Evolutionary conservation across 2,113 vertebrate species (phyloP).

Genomic region (Melierax canorus): DNA sequence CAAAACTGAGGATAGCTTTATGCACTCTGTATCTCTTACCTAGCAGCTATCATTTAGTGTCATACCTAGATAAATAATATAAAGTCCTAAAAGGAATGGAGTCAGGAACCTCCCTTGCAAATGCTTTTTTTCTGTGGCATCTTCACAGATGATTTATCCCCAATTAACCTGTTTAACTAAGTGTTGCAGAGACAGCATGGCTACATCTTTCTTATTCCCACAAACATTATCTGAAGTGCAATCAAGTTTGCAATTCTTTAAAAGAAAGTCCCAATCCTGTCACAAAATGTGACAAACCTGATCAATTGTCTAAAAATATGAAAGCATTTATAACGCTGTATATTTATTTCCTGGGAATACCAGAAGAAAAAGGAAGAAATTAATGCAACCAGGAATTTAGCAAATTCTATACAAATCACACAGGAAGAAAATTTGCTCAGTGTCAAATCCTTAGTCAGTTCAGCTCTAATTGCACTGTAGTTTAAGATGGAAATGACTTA

Average conservation of each 20-base stretch:
- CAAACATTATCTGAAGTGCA: not conserved
- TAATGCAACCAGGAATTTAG: not conserved
- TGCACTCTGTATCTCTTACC: not conserved
- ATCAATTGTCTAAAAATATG: not conserved
- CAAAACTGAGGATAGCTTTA: not conserved
- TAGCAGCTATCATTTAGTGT: not conserved
- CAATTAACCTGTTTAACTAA: not conserved
- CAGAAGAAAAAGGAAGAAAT: not conserved
- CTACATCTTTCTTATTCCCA: not conserved
- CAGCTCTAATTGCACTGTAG: conserved; percentile 30
- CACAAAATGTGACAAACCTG: not conserved
- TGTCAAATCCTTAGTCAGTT: conserved; percentile 36
- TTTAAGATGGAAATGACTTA: conserved; percentile 38
- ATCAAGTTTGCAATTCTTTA: not conserved
- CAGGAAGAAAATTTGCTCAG: conserved; percentile 11
- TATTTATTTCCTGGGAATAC: not conserved
- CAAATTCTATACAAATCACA: conserved; percentile 14
- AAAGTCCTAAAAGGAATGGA: not conserved
- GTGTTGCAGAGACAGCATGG: not conserved
- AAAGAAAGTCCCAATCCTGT: not conserved
- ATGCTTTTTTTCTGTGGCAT: not conserved
- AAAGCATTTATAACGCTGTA: not conserved
- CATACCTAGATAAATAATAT: not conserved
- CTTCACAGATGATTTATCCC: not conserved
- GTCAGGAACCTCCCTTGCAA: not conserved